These are phyloP conservation scores for Platyura marginata DNA, from an alignment of 1,140 invertebrate genomes.

Conservation along the genomic window DNA sequence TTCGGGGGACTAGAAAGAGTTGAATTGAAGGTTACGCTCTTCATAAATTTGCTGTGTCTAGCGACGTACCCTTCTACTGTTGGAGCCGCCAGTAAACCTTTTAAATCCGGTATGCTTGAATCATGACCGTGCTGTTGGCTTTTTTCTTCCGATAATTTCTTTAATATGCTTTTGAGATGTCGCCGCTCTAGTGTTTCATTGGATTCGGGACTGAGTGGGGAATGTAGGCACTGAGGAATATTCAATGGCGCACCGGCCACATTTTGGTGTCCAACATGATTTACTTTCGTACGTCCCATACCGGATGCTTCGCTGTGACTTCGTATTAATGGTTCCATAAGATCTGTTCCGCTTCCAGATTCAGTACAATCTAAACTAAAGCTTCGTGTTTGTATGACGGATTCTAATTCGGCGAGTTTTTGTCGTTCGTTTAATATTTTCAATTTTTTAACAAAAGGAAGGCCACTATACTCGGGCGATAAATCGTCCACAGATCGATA, in stretches of 20 bases:
- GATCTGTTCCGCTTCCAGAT: constrained; percentile 32
- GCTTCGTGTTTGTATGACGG: constrained; percentile 48
- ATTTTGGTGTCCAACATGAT: constrained; percentile 10
- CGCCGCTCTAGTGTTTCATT: constrained; percentile 68
- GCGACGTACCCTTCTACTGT: constrained; percentile 74
- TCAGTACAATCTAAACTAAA: constrained; percentile 61
- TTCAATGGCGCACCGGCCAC: constrained; percentile 13
- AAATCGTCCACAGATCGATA: constrained; percentile 68
- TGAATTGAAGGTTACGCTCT: constrained; percentile 75
- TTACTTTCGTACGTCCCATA: constrained; percentile 28
- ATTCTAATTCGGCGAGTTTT: constrained; percentile 62
- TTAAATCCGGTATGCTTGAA: constrained; percentile 30
- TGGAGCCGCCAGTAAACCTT: constrained; percentile 50
- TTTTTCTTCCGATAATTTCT: constrained; percentile 36
- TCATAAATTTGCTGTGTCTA: constrained; percentile 67
- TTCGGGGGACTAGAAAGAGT: constrained; percentile 59
- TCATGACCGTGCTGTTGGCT: constrained; percentile 23
- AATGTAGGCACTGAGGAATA: constrained; percentile 24
- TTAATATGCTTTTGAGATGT: constrained; percentile 68
- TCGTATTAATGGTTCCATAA: constrained; percentile 36
- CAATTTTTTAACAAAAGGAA: constrained; percentile 73
- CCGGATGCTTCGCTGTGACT: constrained; percentile 37
- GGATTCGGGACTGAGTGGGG: constrained; percentile 42
- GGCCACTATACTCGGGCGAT: constrained; percentile 69
- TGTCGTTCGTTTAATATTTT: constrained; percentile 77